These are phyloP conservation scores for Andrena flavipes DNA, from an alignment of 2,888 invertebrate genomes.

Conservation along the genomic window DNA sequence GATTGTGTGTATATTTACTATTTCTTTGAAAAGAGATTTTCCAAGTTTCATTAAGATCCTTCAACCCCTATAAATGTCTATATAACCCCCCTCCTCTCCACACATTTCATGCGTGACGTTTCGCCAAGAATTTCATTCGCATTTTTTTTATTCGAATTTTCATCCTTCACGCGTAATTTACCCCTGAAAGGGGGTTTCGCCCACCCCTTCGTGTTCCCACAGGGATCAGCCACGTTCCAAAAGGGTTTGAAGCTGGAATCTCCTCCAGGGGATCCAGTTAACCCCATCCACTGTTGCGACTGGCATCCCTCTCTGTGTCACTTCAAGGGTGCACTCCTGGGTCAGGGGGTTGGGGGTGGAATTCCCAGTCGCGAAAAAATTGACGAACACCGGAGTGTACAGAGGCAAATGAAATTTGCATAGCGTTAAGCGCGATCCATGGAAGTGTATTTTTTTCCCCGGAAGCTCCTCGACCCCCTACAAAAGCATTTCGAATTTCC, in stretches of 20 bases:
- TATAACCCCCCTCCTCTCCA: neutral
- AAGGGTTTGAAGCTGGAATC: neutral
- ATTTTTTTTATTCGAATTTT: slow-evolving; percentile 10
- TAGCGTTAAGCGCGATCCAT: slow-evolving; percentile 29
- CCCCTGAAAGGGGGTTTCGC: neutral
- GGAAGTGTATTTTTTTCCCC: neutral
- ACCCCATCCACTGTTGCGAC: neutral
- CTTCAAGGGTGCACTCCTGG: neutral
- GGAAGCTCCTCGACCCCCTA: neutral
- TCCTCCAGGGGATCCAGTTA: neutral
- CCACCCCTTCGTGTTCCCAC: neutral
- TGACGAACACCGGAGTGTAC: neutral
- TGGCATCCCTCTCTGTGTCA: neutral
- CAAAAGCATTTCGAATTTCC: slow-evolving; percentile 1
- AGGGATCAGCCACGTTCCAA: neutral
- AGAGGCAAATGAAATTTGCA: slow-evolving; percentile 62
- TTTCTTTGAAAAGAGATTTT: neutral
- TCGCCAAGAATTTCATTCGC: neutral
- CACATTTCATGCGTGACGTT: neutral
- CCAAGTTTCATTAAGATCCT: neutral
- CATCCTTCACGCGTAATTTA: neutral
- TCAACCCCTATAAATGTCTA: neutral
- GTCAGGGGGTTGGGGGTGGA: neutral
- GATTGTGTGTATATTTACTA: neutral
- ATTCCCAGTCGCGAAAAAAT: slow-evolving; percentile 18